Evolutionary conservation across 2,113 vertebrate genomes (phyloP).

Genomic region (Bufo gargarizans): DNA sequence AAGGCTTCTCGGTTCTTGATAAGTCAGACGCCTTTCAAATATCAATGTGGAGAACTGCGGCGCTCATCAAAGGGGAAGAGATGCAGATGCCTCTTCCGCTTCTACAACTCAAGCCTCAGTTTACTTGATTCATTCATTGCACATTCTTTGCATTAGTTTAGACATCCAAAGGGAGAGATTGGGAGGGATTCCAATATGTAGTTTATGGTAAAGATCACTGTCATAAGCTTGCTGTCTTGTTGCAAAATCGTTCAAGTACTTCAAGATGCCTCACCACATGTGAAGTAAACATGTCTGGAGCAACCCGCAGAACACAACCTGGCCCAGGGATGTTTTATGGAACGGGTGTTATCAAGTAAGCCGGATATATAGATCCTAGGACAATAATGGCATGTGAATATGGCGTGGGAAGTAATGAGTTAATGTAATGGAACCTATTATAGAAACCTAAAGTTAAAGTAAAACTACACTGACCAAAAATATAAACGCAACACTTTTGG

Average conservation of each 20-base stretch:
- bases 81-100: conserved; percentile 32
- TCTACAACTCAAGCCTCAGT: conserved; percentile 12
- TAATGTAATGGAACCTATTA: too few relatives aligned
- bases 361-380: not conserved
- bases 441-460: too few relatives aligned
- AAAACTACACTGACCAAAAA: too few relatives aligned
- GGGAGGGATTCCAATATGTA: conserved; percentile 37
- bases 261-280: conserved; percentile 47
- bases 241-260: conserved; percentile 41
- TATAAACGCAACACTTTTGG: too few relatives aligned
- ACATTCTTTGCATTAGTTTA: conserved; percentile 45
- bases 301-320: not conserved
- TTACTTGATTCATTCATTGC: conserved; percentile 2
- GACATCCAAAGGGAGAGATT: conserved; percentile 36
- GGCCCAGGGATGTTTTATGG: not conserved
- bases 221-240: conserved; percentile 40
- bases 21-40: conserved; percentile 10
- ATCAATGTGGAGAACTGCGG: not conserved
- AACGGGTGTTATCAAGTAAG: not conserved
- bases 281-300: conserved; percentile 25
- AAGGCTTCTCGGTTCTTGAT: not conserved
- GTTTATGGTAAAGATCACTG: conserved; percentile 51
- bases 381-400: not conserved
- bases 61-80: conserved; percentile 21
- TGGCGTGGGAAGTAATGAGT: too few relatives aligned